These are phyloP conservation scores for Sarcophaga rosellei DNA, from an alignment of 2,888 invertebrate species.

Conservation along the genomic window DNA sequence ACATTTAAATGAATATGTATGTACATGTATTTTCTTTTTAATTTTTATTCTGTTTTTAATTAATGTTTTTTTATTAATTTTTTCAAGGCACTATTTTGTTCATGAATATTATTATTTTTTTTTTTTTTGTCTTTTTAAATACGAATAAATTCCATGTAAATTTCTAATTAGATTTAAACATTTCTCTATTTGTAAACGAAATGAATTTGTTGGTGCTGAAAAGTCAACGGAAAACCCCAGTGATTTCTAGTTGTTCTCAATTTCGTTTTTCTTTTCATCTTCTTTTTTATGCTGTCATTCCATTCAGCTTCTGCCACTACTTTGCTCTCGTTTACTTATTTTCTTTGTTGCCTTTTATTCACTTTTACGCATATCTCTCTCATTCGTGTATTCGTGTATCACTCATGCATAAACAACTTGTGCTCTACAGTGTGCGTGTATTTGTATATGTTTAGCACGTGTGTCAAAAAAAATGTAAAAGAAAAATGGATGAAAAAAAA, in stretches of 20 bases:
- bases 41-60: too few relatives aligned
- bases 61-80: not conserved
- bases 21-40: too few relatives aligned
- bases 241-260: slow-evolving; percentile 26
- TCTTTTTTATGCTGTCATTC: slow-evolving; percentile 47
- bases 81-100: not conserved
- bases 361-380: slow-evolving; percentile 29
- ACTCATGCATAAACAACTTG: slow-evolving; percentile 23
- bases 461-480: slow-evolving; percentile 21
- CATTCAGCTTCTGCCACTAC: not conserved
- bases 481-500: not conserved
- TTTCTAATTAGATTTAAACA: slow-evolving; percentile 60
- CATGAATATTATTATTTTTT: not conserved
- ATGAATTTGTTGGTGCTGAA: slow-evolving; percentile 57
- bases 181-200: slow-evolving; percentile 58
- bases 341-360: slow-evolving; percentile 23
- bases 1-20: too few relatives aligned
- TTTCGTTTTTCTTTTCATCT: not conserved
- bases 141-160: not conserved
- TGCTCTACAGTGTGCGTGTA: not conserved
- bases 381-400: slow-evolving; percentile 21
- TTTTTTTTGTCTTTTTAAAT: not conserved
- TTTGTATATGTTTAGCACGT: slow-evolving; percentile 51
- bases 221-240: slow-evolving; percentile 56
- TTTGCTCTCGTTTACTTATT: slow-evolving; percentile 1